These are phyloP conservation scores for Mungos mungo DNA, from an alignment of 2,113 vertebrate genomes.

Conservation along the genomic window DNA sequence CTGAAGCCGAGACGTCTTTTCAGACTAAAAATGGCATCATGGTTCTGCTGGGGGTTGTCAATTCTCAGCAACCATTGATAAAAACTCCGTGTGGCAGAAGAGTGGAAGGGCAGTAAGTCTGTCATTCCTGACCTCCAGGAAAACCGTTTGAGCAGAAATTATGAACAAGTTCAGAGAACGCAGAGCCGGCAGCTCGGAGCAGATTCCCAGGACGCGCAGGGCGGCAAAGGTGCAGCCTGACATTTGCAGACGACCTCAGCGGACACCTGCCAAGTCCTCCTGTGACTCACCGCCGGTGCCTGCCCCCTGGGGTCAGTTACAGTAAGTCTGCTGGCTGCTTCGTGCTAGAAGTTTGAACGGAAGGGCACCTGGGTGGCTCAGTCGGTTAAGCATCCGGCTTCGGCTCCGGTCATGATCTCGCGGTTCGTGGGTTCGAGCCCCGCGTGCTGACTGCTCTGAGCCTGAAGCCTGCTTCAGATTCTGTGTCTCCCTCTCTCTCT, in stretches of 20 bases:
- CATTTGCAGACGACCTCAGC: background rate
- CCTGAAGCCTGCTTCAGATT: too few species aligned
- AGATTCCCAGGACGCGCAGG: background rate
- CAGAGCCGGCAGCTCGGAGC: background rate
- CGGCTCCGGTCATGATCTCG: too few species aligned
- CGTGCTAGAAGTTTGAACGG: background rate
- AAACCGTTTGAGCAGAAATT: background rate
- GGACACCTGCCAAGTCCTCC: background rate
- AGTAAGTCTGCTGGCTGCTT: background rate
- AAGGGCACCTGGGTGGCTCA: too few species aligned
- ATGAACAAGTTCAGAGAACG: background rate
- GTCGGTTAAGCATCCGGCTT: too few species aligned
- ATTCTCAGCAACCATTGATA: background rate
- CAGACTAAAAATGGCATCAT: background rate
- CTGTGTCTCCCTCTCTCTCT: too few species aligned
- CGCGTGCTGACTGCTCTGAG: too few species aligned
- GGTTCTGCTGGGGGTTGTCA: conserved; percentile 17
- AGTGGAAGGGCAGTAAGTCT: background rate
- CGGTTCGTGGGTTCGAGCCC: too few species aligned
- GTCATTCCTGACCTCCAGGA: conserved; percentile 33
- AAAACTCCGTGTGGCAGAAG: background rate
- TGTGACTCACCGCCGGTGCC: background rate
- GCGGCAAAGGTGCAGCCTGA: background rate
- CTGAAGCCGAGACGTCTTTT: background rate
- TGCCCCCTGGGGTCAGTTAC: background rate